phyloP scores from a whole-genome alignment of 1,140 invertebrate genomes.

The Drosophila pseudoananassae region DNA sequence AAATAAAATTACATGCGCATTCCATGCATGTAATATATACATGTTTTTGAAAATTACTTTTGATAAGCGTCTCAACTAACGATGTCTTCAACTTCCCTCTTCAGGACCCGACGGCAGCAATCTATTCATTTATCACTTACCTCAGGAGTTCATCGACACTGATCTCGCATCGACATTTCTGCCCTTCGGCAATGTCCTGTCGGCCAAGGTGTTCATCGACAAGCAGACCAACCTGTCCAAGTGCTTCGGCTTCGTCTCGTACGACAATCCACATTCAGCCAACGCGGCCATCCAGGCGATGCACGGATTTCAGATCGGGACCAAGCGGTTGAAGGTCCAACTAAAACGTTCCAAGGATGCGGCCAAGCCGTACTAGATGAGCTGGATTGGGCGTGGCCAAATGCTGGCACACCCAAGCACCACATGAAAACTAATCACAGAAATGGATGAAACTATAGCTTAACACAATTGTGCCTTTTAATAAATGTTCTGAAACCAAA shows the following conservation, averaged over 20 bases:
- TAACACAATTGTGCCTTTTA: conserved; percentile 69
- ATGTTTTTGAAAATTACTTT: too few relatives aligned
- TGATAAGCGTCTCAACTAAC: neutral
- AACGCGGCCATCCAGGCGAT: conserved; percentile 97
- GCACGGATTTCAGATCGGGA: conserved; percentile 99
- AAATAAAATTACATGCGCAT: too few relatives aligned
- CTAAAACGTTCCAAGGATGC: conserved; percentile 97
- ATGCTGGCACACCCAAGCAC: neutral
- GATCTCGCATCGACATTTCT: conserved; percentile 97
- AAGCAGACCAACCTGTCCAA: conserved; percentile 99
- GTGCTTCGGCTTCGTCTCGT: conserved; percentile 99
- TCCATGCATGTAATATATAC: too few relatives aligned
- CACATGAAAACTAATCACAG: conserved; percentile 22
- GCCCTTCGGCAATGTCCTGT: conserved; percentile 98
- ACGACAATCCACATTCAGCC: conserved; percentile 96
- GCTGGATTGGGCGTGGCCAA: conserved; percentile 22
- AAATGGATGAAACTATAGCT: conserved; percentile 51
- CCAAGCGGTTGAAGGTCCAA: conserved; percentile 98
- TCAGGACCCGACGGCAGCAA: conserved; percentile 97
- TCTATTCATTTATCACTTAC: conserved; percentile 99
- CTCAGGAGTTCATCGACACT: conserved; percentile 97
- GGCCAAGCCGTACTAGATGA: conserved; percentile 90
- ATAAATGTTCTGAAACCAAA: conserved; percentile 71
- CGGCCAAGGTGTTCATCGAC: conserved; percentile 99
- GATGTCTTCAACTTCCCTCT: neutral